Base-by-base conservation (phyloP, 2,797 vertebrate species). In the Dendrocincla tyrannina region DNA sequence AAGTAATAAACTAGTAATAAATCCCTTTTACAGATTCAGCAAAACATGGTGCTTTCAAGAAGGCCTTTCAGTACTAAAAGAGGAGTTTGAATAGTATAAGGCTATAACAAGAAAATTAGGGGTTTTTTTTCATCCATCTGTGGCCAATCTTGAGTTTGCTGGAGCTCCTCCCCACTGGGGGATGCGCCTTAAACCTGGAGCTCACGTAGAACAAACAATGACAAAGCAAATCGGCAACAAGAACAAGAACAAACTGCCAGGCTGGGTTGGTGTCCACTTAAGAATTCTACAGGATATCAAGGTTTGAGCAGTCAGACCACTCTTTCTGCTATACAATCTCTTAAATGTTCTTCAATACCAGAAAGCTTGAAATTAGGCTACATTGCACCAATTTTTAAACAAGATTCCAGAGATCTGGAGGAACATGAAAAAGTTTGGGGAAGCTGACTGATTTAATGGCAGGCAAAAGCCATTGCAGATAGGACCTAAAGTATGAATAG, bases 131-230 rank as follows among this genome's bases (percentile, higher is more conserved):
- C 30, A 42, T 50, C 42, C 7, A 15, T 27, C 32, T 50, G 1
- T 88, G 64, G 46, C 76, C 4, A 3, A 28, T 50, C 20, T 73
- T 72, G 62, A 49, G 33, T 52, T 19, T 76, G 4, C 30, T 69
- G 42, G 42, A 76, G 41, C 12, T 91, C 30, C 41, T 75, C 11
- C 10, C 11, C 5, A 20, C 2, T 5, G 19, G 25, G 8, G 4
- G 8, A 30, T 33, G 28, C 0, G 0, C 7, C n/a, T 78, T 37
- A 72, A 60, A 56, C 4, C 1, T 7, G 66, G 24, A 76, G 28
- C 0, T 1, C 22, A 55, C 10, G 5, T 32, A 37, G 32, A 56
- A 79, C 15, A 89, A 52, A 59, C 15, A 55, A 13, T 25, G 30
- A 42, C 30, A 44, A 19, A 75, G 11, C 6, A 77, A 81, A 59